A percentile compares a stretch with the other conserved stretches of the same genome.
Conservation (phyloP, 2,113 vertebrate genomes). For the Nibea albiflora region DNA sequence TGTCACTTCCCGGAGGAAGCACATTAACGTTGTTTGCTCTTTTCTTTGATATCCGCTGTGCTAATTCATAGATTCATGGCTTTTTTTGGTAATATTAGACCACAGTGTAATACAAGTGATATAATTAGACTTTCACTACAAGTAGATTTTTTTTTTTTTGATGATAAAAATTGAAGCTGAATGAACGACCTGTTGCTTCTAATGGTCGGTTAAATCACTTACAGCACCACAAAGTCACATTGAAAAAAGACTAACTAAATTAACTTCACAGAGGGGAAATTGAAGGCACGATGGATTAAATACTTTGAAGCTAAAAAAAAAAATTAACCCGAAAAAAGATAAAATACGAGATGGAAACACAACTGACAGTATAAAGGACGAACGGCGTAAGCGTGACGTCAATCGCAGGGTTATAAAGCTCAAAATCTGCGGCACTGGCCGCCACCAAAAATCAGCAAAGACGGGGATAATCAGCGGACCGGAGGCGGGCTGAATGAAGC, state of each 20-base stretch:
- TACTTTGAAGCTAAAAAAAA: not conserved
- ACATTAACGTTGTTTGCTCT: conserved; percentile 25
- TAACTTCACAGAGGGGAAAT: not conserved
- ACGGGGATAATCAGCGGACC: too few species aligned
- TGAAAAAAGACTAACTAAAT: not conserved
- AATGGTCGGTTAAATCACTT: not conserved
- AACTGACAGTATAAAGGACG: too few species aligned
- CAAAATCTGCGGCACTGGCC: too few species aligned
- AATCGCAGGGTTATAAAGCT: too few species aligned
- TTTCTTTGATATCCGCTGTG: not conserved
- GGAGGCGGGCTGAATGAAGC: too few species aligned
- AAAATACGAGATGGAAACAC: not conserved
- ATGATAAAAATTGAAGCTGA: not conserved
- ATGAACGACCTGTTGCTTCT: not conserved
- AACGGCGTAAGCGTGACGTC: too few species aligned
- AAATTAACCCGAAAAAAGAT: too few species aligned
- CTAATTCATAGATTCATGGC: conserved; percentile 24
- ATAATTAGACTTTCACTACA: not conserved
- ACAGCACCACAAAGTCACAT: not conserved
- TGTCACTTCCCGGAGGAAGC: not conserved
- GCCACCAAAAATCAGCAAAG: too few species aligned
- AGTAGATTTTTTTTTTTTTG: conserved; percentile 12
- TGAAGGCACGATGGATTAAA: not conserved
- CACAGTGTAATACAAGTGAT: not conserved
- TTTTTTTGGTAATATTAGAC: not conserved